Percentiles rank a stretch among this genome's conserved stretches.
Evolutionary conservation across 2,888 invertebrate species (phyloP).

Genomic region (Bimastos eiseni): DNA sequence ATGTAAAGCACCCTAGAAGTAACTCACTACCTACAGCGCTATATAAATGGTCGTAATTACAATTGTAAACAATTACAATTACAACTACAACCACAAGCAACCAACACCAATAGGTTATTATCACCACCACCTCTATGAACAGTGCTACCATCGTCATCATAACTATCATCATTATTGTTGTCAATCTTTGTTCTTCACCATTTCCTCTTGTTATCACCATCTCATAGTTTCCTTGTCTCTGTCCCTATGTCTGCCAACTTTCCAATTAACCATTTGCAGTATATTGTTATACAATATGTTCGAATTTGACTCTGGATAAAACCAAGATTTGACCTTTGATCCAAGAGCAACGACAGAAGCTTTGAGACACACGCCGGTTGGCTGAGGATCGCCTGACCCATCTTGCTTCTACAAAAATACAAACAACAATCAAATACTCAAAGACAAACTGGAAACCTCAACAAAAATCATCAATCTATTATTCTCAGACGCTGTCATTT

Average conservation of each 20-base stretch:
- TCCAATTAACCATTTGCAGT: too few relatives aligned
- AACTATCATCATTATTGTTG: too few relatives aligned
- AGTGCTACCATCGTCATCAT: not conserved
- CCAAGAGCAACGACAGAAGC: conserved; percentile 58
- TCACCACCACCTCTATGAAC: not conserved
- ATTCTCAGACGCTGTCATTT: too few relatives aligned
- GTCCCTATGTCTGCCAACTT: too few relatives aligned
- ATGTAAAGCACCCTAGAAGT: too few relatives aligned
- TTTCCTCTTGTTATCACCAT: not conserved
- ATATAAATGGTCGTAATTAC: too few relatives aligned
- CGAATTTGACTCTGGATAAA: not conserved
- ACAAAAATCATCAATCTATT: too few relatives aligned
- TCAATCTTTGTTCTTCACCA: too few relatives aligned
- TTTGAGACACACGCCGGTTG: conserved; percentile 62
- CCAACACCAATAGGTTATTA: not conserved
- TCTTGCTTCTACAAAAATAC: conserved; percentile 50
- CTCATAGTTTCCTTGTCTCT: not conserved
- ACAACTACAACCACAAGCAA: not conserved
- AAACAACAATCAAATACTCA: too few relatives aligned
- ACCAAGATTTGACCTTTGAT: conserved; percentile 51
- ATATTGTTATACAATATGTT: too few relatives aligned
- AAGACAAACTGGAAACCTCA: too few relatives aligned
- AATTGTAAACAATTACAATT: not conserved
- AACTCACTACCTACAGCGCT: too few relatives aligned
- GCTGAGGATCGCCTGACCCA: conserved; percentile 61